Evolutionary conservation across 2,888 invertebrate genomes (phyloP), one percentile per base, ranked within the genome.

Genomic region (Orthosia incerta): DNA sequence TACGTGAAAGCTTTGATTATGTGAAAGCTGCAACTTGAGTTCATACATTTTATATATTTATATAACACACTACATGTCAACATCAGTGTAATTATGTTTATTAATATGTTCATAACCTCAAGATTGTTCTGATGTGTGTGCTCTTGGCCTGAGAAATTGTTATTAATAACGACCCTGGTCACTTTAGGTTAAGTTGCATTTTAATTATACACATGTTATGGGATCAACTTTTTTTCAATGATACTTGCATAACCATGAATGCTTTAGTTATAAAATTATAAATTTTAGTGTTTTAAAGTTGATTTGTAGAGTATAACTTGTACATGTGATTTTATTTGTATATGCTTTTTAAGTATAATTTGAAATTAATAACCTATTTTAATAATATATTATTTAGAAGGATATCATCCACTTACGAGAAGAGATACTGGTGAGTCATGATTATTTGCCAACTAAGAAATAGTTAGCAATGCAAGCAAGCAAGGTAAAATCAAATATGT

Each of bases 401-500:
- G 31, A 23, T 64, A 55, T 31, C 45, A 50, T 51, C 2, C 13
- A 51, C 16, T 5, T 5, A 50, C 55, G n/a, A 4, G 23, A 53
- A 12, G 18, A 50, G 12, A 75, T 51, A 59, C 23, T 23, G 51
- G n/a, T 65, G 50, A 15, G 39, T 57, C 18, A 31, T 18, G 11
- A 51, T 74, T 45, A 59, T 46, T 51, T 31, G 68, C 20, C 13
- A 66, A 45, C 0, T 45, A 61, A 23, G n/a, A 46, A n/a, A n/a
- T n/a, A n/a, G n/a, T n/a, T n/a, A n/a, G n/a, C n/a, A n/a, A n/a
- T n/a, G n/a, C n/a, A n/a, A n/a, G n/a, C n/a, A n/a, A n/a, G n/a
- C n/a, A n/a, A n/a, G n/a, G n/a, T n/a, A n/a, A n/a, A n/a, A n/a
- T n/a, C 23, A 23, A 26, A 26, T 16, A 56, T 51, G 12, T 31